Evolutionary conservation across 1,140 invertebrate genomes (phyloP).

Genomic region (Neotoxoptera formosana): DNA sequence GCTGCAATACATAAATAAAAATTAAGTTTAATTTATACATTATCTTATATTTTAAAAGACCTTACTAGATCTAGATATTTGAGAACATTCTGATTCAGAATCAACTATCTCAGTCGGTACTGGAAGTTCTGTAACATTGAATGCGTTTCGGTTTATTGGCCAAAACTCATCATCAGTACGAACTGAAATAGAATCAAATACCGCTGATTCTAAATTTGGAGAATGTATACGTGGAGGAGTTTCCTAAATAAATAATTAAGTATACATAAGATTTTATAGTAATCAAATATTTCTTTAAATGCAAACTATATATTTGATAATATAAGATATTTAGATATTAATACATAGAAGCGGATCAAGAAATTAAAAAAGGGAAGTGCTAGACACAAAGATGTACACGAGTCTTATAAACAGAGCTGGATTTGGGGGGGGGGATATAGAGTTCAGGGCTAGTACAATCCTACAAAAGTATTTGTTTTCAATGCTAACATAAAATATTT

Average conservation of each 20-base stretch:
- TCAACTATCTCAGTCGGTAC: neutral
- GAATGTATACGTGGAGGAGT: conserved; percentile 33
- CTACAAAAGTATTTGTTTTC: neutral
- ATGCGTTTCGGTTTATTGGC: conserved; percentile 2
- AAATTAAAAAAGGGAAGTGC: neutral
- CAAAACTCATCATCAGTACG: conserved; percentile 13
- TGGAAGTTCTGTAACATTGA: neutral
- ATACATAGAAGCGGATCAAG: neutral
- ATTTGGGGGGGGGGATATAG: neutral
- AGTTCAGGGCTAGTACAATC: neutral
- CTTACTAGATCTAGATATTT: neutral
- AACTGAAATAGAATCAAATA: conserved; percentile 12
- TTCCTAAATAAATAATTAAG: conserved; percentile 27
- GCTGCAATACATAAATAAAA: conserved; percentile 2
- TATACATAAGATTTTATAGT: neutral
- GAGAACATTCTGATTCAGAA: conserved; percentile 25
- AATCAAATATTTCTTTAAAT: neutral
- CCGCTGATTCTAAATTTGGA: neutral
- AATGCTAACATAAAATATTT: neutral
- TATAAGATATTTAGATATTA: neutral
- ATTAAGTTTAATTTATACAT: neutral
- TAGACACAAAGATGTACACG: neutral
- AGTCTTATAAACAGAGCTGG: neutral
- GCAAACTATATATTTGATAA: neutral
- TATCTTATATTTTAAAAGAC: neutral